Evolutionary conservation across 2,797 vertebrate species (phyloP), one percentile per base, ranked within the genome.

Genomic region (Hapalemur alaotrensis): DNA sequence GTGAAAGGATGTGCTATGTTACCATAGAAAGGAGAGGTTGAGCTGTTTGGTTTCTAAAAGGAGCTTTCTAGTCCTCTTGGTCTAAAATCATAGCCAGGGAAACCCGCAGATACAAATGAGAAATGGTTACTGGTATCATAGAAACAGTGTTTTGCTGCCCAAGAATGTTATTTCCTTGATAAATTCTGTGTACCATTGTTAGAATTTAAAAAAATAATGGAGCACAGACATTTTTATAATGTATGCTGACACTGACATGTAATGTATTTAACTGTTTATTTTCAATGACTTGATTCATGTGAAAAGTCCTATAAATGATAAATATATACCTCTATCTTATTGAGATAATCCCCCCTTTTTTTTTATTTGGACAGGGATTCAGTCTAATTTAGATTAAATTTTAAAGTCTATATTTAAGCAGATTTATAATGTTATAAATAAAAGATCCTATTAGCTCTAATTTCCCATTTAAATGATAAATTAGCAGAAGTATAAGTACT

Each of bases 1-100:
- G 98, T 85, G 72, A 98, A 97, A 97, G 98, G 98, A 98, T 99
- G 92, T 96, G 98, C 98, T 98, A 98, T 98, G 99, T 99, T 99
- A 99, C 99, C 98, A 98, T 98, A 99, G 99, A 98, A 98, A 99
- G 98, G 96, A 97, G 96, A 98, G 97, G 90, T 80, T 97, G 97
- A 94, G 93, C 69, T 98, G 95, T 96, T 98, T 95, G 70, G 50
- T 98, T 98, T 98, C 97, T 96, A 98, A 96, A 97, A 97, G 91
- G 67, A 98, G 96, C 95, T 98, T 98, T 98, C 96, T 96, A 97
- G 91, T 65, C 79, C 73, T 98, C 95, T 97, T 91, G 97, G 54
- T 97, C 85, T 96, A 97, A 98, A 98, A 97, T 96, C 54, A 96
- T 85, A 97, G 84, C 82, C 96, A 95, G 69, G 97, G 95, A 95